Evolutionary conservation across 2,797 vertebrate genomes (phyloP), one percentile per base, ranked within the genome.

Genomic region (Manis pentadactyla): DNA sequence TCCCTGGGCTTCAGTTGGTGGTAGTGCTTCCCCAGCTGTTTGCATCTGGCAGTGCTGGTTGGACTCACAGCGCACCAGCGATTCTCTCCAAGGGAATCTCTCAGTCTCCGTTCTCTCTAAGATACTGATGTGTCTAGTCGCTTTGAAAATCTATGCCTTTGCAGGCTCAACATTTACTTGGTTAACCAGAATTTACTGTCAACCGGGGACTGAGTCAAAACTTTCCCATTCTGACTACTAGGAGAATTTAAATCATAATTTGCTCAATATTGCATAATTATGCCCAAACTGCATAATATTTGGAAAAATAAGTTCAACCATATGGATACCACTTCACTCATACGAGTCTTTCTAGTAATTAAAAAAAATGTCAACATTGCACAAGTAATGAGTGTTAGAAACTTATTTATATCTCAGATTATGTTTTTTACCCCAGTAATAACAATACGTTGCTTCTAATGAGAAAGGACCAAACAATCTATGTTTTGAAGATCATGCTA

Each of bases 11-110:
- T 69, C 55, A n/a, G 37, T 31, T 77, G 21, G 25, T 78, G 4
- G 2, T 1, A 2, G 8, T 2, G 1, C 10, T 34, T 51, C 11
- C 5, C 4, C 3, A 1, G 1, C 7, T 68, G 27, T 69, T 1
- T 46, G 37, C 10, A 49, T 25, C 6, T 89, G 46, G 1, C 14
- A 53, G 15, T 23, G 14, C 53, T 53, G 29, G 37, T 17, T 37
- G 39, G 4, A 61, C 3, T 69, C 3, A 53, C 0, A 34, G 31
- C 15, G 19, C 29, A 27, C 23, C 1, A 46, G 13, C 0, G 17
- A 13, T 13, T 27, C 6, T 51, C 31, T 77, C n/a, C 19, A 49
- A 55, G 49, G 25, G 11, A 59, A 18, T 51, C 4, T 81, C 18
- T 71, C 7, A 13, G 2, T 63, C 7, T 15, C 8, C 0, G 2